Percentiles rank a stretch among this genome's conserved stretches.
Evolutionary conservation across 2,113 vertebrate species (phyloP).

Genomic region (Percina caprodes): DNA sequence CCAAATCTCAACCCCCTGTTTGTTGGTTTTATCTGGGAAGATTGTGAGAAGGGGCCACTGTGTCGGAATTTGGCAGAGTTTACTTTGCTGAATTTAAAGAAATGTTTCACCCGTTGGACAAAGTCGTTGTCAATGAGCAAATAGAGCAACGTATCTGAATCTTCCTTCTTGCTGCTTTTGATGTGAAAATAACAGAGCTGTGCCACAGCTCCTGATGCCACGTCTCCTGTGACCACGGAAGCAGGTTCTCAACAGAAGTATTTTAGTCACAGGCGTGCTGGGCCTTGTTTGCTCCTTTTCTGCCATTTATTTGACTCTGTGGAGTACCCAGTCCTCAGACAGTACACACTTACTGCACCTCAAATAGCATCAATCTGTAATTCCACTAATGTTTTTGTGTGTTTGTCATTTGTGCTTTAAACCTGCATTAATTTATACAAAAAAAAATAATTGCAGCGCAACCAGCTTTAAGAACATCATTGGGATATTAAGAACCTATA

Average conservation of each 20-base stretch:
- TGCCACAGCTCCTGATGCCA: conserved; percentile 13
- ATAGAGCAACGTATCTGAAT: neutral
- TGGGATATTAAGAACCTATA: neutral
- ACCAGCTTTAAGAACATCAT: neutral
- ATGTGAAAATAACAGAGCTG: conserved; percentile 43
- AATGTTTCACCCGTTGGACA: neutral
- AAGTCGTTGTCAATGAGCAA: conserved; percentile 11
- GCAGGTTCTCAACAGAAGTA: conserved; percentile 12
- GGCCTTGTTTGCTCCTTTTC: too few relatives aligned
- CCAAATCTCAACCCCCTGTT: conserved; percentile 18
- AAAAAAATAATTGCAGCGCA: neutral
- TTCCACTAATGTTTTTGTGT: neutral
- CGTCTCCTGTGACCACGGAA: conserved; percentile 29
- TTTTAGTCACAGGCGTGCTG: neutral
- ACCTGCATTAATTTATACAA: neutral
- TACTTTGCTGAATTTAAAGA: conserved; percentile 35
- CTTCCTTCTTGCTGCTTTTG: conserved; percentile 1
- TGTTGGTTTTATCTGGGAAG: conserved; percentile 41
- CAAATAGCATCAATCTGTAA: neutral
- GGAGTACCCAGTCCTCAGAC: neutral
- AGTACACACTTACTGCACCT: neutral
- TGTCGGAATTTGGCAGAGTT: conserved; percentile 47
- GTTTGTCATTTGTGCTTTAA: neutral
- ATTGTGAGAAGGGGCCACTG: conserved; percentile 34
- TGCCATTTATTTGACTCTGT: neutral